Conservation (phyloP, 2,888 invertebrate genomes). For the Hymenopus coronatus region DNA sequence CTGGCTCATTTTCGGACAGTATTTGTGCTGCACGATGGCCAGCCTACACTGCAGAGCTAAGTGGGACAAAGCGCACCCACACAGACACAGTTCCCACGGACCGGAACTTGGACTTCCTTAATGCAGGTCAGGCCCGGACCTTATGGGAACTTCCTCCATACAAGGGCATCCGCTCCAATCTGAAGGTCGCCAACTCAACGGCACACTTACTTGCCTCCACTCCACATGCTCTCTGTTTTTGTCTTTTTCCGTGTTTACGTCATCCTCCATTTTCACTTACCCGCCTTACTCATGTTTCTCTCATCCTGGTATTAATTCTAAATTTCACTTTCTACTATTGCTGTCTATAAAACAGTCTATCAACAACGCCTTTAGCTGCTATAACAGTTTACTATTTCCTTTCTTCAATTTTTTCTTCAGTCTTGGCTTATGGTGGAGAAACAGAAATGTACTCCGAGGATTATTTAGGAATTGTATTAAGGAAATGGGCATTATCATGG, state of each 20-base stretch:
- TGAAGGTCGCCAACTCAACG: background rate
- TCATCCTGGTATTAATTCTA: background rate
- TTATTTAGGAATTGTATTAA: too few species aligned
- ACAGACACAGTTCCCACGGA: background rate
- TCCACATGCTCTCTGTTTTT: background rate
- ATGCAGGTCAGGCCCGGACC: background rate
- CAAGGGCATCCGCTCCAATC: background rate
- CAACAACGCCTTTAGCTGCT: too few species aligned
- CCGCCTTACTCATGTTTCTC: background rate
- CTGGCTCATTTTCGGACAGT: too few species aligned
- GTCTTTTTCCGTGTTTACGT: background rate
- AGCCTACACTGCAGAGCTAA: background rate
- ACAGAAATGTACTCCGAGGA: too few species aligned
- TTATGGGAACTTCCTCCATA: background rate
- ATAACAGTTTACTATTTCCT: too few species aligned
- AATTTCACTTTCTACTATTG: background rate
- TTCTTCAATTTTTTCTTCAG: too few species aligned
- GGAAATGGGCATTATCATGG: too few species aligned
- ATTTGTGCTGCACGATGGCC: too few species aligned
- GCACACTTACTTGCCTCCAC: background rate
- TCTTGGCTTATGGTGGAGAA: too few species aligned
- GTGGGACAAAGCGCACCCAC: background rate
- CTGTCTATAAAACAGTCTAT: too few species aligned
- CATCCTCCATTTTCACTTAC: background rate
- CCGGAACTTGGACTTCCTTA: background rate